Evolutionary conservation across 2,797 vertebrate genomes (phyloP).

Genomic region (Hylomyscus alleni): DNA sequence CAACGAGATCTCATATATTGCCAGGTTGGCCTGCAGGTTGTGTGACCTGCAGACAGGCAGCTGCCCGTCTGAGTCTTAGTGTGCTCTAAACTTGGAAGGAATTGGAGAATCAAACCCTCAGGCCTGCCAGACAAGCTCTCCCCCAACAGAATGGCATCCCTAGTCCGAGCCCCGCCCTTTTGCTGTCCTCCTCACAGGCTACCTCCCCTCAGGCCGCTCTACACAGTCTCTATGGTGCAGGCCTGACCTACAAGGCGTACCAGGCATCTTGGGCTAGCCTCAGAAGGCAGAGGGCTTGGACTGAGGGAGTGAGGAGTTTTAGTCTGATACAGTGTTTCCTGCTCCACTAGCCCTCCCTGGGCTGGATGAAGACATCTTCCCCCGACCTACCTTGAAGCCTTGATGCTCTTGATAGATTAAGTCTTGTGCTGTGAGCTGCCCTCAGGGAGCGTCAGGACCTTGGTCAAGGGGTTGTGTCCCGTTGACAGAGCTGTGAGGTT

Average conservation of each 20-base stretch:
- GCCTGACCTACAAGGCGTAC: neutral
- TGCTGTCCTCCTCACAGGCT: neutral
- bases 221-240: neutral
- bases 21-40: neutral
- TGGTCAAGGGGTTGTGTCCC: neutral
- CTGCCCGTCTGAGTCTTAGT: neutral
- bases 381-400: neutral
- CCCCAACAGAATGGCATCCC: neutral
- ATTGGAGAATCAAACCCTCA: neutral
- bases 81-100: neutral
- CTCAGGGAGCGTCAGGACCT: neutral
- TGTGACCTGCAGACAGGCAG: neutral
- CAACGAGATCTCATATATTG: neutral
- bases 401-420: accelerated
- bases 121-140: neutral
- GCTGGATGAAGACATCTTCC: neutral
- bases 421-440: neutral
- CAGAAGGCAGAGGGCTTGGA: neutral
- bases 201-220: neutral
- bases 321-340: neutral
- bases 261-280: neutral
- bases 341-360: neutral
- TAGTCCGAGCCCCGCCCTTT: neutral
- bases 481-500: neutral
- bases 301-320: neutral